Conservation (phyloP, 2,113 vertebrate genomes). For the Microtus ochrogaster region DNA sequence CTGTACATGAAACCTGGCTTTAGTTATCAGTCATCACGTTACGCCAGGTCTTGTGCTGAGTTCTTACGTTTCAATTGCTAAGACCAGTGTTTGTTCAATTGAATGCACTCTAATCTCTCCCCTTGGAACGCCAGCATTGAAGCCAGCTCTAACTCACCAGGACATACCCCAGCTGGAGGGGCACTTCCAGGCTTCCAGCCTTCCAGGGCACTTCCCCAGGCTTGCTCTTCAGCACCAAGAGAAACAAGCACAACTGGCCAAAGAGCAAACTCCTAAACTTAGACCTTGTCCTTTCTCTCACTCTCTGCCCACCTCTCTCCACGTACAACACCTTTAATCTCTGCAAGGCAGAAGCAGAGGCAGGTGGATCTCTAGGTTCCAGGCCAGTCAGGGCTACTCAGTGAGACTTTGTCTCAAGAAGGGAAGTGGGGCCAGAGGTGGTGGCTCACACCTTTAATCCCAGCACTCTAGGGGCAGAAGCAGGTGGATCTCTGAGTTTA, state of each 20-base stretch:
- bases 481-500: background rate
- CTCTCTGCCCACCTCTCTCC: background rate
- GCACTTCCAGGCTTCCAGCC: too few relatives aligned
- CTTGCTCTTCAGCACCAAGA: background rate
- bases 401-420: background rate
- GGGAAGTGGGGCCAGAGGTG: background rate
- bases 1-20: background rate
- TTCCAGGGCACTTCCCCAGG: background rate
- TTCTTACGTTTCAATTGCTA: slow-evolving; percentile 45
- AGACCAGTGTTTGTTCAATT: slow-evolving; percentile 47
- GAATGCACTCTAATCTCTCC: background rate
- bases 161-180: background rate
- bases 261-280: background rate
- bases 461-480: background rate
- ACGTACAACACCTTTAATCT: background rate
- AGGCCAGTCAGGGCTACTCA: background rate
- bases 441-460: background rate
- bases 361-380: background rate
- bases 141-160: background rate
- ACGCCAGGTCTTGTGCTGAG: slow-evolving; percentile 37
- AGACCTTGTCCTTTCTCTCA: background rate
- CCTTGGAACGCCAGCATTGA: background rate
- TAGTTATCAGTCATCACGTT: background rate
- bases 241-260: background rate
- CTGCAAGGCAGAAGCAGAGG: background rate